These are phyloP conservation scores for Anniella stebbinsi DNA, from an alignment of 2,797 vertebrate genomes.

Conservation along the genomic window DNA sequence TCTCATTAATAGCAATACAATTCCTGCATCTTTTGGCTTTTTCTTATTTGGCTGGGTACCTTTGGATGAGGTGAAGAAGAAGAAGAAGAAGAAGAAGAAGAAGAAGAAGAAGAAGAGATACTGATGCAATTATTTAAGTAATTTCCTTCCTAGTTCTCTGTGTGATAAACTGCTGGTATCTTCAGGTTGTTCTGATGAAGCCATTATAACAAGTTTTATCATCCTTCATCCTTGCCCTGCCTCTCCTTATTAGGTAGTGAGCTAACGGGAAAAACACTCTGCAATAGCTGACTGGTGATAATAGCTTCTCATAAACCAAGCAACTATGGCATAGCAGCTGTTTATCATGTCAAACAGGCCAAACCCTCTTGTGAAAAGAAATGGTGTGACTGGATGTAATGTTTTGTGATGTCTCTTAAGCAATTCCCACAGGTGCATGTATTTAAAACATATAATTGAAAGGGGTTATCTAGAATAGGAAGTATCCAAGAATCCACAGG, in stretches of 20 bases:
- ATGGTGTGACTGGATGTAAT: neutral
- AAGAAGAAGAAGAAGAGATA: neutral
- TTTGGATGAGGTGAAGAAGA: neutral
- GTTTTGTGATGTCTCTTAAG: neutral
- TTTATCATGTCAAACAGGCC: conserved; percentile 5
- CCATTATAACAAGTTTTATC: neutral
- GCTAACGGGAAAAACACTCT: neutral
- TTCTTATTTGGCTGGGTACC: neutral
- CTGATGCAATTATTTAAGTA: neutral
- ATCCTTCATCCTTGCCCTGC: neutral
- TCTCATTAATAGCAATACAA: conserved; percentile 12
- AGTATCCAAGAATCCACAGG: neutral
- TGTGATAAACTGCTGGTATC: neutral
- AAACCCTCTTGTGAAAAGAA: neutral
- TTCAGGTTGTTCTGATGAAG: neutral
- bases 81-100: neutral
- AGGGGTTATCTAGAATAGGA: neutral
- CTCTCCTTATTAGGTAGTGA: neutral
- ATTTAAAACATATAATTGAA: neutral
- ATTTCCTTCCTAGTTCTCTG: neutral
- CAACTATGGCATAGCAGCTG: neutral
- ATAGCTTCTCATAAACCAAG: neutral
- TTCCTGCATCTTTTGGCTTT: neutral
- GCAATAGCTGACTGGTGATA: neutral
- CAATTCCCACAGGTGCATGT: neutral